Base-by-base conservation (phyloP, 2,888 invertebrate species). In the Pachycephus smyrnensis region DNA sequence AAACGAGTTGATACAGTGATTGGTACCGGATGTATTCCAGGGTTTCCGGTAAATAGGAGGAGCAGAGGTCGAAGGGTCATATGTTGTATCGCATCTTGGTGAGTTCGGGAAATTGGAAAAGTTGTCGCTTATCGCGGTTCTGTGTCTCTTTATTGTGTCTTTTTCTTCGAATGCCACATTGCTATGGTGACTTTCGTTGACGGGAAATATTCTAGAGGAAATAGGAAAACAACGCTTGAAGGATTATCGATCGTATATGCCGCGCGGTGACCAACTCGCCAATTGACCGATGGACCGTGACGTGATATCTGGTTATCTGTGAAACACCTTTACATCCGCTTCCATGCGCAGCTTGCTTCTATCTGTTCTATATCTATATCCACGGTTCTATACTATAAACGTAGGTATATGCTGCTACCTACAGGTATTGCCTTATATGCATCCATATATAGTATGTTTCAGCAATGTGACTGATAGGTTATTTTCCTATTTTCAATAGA, bases 61-160 rank as follows among this genome's bases (percentile, higher is more conserved):
- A 32, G 32, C 32, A 12, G 12, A 23, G 71, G 71, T 31, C 31
- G 33, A 71, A 33, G 31, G 32, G 31, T 71, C 31, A 33, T 23
- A 15, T 55, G 55, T 55, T 71, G 31, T 71, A 71, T 71, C 71
- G 71, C 12, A 71, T 71, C 71, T 71, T 71, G 71, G 31, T 74
- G 35, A 69, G 76, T 9, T 71, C 68, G 80, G 81, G 81, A 80
- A 83, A 83, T 83, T 83, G 83, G 80, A 83, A 83, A 83, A 83
- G 82, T 83, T 82, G 79, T 77, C 75, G 78, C 77, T 81, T 80
- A 81, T 83, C 80, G 79, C 68, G 75, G 75, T 76, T 55, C 23
- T 55, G 76, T 36, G 31, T 71, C 71, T 31, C 71, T 31, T 23
- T 55, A 23, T 55, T 55, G 23, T 9, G 23, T 9, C 55, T 55